Percentiles rank a stretch among this genome's conserved stretches.
phyloP scores from a whole-genome alignment of 2,113 vertebrate species.

The Hippoglossus stenolepis region DNA sequence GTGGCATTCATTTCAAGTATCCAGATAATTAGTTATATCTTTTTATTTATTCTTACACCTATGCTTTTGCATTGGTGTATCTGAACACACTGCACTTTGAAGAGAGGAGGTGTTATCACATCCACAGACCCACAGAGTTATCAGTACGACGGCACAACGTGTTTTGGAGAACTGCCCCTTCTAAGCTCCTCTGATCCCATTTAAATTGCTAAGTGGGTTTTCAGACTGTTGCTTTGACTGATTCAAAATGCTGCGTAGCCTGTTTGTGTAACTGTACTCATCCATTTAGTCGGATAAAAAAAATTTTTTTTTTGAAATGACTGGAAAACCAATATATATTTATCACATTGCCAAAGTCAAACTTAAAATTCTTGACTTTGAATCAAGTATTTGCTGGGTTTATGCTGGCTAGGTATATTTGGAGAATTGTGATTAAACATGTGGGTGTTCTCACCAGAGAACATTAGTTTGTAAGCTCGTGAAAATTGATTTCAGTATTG shows the following conservation, averaged over 20 bases:
- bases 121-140: slow-evolving; percentile 58
- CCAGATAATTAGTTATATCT: slow-evolving; percentile 59
- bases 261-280: background rate
- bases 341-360: slow-evolving; percentile 1
- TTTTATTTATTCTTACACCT: slow-evolving; percentile 39
- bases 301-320: slow-evolving; percentile 19
- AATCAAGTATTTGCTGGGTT: background rate
- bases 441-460: too few species aligned
- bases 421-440: background rate
- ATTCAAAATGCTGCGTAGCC: slow-evolving; percentile 15
- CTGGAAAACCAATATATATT: slow-evolving; percentile 33
- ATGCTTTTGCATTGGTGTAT: slow-evolving; percentile 26
- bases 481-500: background rate
- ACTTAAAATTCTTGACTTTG: background rate
- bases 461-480: background rate
- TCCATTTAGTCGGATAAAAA: slow-evolving; percentile 16
- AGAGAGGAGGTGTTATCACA: slow-evolving; percentile 60
- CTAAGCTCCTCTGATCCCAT: slow-evolving; percentile 73
- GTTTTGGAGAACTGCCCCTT: slow-evolving; percentile 63
- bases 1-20: slow-evolving; percentile 52
- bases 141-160: slow-evolving; percentile 69
- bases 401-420: background rate
- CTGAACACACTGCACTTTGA: slow-evolving; percentile 25
- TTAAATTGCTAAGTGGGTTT: slow-evolving; percentile 68
- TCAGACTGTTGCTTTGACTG: slow-evolving; percentile 35